phyloP scores from a whole-genome alignment of 2,888 invertebrate genomes.

The Ctena decussata region DNA sequence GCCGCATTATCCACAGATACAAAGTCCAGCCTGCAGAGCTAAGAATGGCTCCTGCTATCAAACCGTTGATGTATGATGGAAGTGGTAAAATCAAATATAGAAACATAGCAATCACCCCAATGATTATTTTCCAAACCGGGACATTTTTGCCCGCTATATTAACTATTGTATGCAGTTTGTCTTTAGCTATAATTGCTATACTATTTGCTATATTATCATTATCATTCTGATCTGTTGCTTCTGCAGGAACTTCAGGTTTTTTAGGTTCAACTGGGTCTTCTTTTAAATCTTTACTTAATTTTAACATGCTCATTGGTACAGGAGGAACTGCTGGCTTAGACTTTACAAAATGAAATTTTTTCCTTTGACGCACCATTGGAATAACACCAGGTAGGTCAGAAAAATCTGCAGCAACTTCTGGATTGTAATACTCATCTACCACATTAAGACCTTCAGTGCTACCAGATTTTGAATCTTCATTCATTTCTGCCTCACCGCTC shows the following conservation, averaged over 20 bases:
- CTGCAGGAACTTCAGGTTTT: slow-evolving; percentile 17
- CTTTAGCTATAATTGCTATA: not conserved
- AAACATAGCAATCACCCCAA: slow-evolving; percentile 65
- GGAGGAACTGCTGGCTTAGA: slow-evolving; percentile 55
- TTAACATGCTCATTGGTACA: slow-evolving; percentile 68
- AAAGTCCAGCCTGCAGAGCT: slow-evolving; percentile 70
- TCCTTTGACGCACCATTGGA: slow-evolving; percentile 48
- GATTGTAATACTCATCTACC: slow-evolving; percentile 54
- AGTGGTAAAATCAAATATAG: slow-evolving; percentile 80
- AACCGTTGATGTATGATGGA: slow-evolving; percentile 82
- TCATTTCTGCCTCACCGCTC: slow-evolving; percentile 30
- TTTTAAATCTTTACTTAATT: slow-evolving; percentile 41
- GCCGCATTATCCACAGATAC: slow-evolving; percentile 76
- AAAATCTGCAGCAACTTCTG: slow-evolving; percentile 63
- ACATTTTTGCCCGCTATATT: slow-evolving; percentile 34
- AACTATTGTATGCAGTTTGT: not conserved
- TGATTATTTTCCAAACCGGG: slow-evolving; percentile 63
- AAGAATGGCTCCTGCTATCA: slow-evolving; percentile 76
- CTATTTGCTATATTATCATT: not conserved
- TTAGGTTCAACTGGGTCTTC: slow-evolving; percentile 11
- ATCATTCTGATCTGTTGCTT: slow-evolving; percentile 5
- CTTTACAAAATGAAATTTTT: slow-evolving; percentile 46
- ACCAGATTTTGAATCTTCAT: slow-evolving; percentile 1
- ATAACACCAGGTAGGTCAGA: slow-evolving; percentile 54
- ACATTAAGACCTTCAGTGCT: slow-evolving; percentile 42